Evolutionary conservation across 2,888 invertebrate genomes (phyloP), one percentile per base, ranked within the genome.

Genomic region (Chrysolina oricalcia): DNA sequence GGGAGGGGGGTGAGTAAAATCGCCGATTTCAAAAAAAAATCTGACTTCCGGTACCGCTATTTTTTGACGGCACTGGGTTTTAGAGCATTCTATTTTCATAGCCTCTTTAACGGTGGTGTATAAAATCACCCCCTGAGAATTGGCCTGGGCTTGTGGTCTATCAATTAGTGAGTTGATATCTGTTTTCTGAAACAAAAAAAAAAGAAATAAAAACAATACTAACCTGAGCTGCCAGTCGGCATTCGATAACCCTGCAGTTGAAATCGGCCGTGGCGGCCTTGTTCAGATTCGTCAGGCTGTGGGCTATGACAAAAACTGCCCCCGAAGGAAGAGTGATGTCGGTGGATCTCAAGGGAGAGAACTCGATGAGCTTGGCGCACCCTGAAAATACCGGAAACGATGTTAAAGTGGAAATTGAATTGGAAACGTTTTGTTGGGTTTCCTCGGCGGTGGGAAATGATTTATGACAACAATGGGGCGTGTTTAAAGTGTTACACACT

Each of bases 221-320:
- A 86, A 97, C 93, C 93, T 96, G 93, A 77, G 95, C 94, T n/a
- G 96, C 97, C 27, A 98, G 88, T 70, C 97, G 93, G 85, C 99
- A 99, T 90, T 99, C 99, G 48, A 96, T 94, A 0, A 99, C 99
- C 70, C 99, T 91, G 80, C 94, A 93, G 89, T 99, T 99, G 88
- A 93, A 99, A 88, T 97, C 94, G 48, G 93, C 92, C 0, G 96
- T 96, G 15, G 98, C 96, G 11, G 98, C 99, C 90, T 99, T 99
- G 89, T 99, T 98, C 80, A 95, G 93, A 87, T 94, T 94, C 0
- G 93, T 93, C 78, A 96, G 89, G 87, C 97, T 97, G 88, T 99
- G 97, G 50, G 97, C 96, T 73, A 99, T 96, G 1, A 99, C 97
- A 89, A 99, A 99, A 43, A 94, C 93, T 15, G 95, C 95, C 77